These are phyloP conservation scores for Jaculus jaculus DNA, from an alignment of 2,113 vertebrate genomes.

Conservation along the genomic window DNA sequence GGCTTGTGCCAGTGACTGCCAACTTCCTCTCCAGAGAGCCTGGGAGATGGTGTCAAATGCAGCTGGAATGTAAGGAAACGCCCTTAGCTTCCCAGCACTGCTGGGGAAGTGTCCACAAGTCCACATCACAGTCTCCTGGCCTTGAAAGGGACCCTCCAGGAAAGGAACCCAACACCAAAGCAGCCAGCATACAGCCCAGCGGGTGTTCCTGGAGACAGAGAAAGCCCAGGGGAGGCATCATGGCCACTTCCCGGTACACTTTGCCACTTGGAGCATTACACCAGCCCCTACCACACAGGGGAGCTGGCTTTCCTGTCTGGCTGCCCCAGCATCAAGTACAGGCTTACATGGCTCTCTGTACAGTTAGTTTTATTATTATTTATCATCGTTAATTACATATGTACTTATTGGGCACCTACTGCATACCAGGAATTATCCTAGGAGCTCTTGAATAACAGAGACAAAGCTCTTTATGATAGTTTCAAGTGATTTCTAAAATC, in stretches of 20 bases:
- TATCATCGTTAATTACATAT: background rate
- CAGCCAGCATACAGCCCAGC: no score
- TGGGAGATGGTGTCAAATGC: background rate
- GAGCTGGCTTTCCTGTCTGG: background rate
- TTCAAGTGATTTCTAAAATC: background rate
- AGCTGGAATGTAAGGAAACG: background rate
- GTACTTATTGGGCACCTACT: background rate
- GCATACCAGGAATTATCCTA: fast-evolving
- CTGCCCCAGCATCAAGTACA: background rate
- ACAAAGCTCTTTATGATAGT: background rate
- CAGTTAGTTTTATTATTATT: background rate
- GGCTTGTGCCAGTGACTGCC: fast-evolving
- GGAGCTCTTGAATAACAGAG: fast-evolving
- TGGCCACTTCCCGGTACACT: background rate
- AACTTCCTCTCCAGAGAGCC: background rate
- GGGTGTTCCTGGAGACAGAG: background rate
- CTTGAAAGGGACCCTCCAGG: background rate
- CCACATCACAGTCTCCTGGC: fast-evolving
- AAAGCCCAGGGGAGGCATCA: background rate
- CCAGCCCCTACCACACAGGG: fast-evolving
- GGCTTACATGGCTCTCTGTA: background rate
- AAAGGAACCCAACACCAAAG: background rate
- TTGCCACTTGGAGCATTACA: background rate
- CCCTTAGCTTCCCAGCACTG: background rate
- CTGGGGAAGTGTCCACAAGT: background rate